Conservation (phyloP, 2,113 vertebrate species). For the Columba livia region DNA sequence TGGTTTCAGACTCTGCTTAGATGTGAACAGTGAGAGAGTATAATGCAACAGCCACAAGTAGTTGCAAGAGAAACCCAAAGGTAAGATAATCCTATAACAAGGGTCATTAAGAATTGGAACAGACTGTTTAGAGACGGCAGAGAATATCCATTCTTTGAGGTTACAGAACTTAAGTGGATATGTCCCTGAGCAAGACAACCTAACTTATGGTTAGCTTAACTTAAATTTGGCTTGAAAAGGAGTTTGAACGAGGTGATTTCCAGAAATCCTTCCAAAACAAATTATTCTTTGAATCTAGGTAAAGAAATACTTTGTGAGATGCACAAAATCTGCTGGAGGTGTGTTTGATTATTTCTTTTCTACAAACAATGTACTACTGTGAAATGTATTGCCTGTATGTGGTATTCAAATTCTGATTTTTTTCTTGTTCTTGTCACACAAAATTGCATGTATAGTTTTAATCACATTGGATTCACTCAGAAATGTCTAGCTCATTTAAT, state of each 20-base stretch:
- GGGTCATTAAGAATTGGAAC: fast-evolving
- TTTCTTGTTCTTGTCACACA: neutral
- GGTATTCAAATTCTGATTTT: neutral
- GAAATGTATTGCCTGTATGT: neutral
- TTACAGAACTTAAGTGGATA: neutral
- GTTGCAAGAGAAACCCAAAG: neutral
- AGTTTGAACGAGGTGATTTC: neutral
- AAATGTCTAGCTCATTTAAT: neutral
- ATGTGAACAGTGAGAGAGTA: neutral
- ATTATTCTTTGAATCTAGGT: neutral
- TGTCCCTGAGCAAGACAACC: neutral
- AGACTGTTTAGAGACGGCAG: neutral
- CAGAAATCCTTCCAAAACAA: neutral
- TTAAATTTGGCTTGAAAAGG: neutral
- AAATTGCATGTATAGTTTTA: neutral
- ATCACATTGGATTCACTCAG: neutral
- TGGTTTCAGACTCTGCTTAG: neutral
- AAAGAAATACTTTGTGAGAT: neutral
- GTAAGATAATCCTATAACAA: neutral
- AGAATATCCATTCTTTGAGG: neutral
- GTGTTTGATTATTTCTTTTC: neutral
- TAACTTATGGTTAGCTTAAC: neutral
- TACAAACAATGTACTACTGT: neutral
- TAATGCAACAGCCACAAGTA: neutral
- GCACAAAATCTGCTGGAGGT: neutral